Evolutionary conservation across 2,797 vertebrate genomes (phyloP), one percentile per base, ranked within the genome.

Genomic region (Pagetopsis macropterus): DNA sequence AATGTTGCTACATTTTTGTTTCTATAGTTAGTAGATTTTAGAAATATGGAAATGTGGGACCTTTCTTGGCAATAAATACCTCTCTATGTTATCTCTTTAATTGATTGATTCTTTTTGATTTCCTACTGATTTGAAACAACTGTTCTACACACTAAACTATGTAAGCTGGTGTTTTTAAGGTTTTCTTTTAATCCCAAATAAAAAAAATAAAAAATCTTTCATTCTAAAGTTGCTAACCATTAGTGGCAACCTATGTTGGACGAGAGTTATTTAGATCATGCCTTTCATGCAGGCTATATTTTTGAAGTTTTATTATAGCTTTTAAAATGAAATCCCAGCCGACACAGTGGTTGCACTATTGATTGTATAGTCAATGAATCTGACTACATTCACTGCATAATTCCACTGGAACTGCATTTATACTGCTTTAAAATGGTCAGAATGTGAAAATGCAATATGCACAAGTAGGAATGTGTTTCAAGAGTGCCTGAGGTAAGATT

Each of bases 401-500:
- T 63, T 64, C 17, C 37, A 64, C 33, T 23, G 52, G 40, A 68
- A 33, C 44, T 62, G 48, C 50, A 59, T 70, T 69, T 63, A 44
- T 41, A 16, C 43, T 52, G 9, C 16, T 72, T 78, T 77, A 50
- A 79, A 76, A 56, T 37, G 17, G 31, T 50, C 60, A 21, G 40
- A 73, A 73, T 76, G 58, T 58, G 50, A 69, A 60, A 40, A 79
- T 66, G 46, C 27, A 72, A 48, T 73, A 65, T 54, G 61, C 51
- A 70, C 60, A 50, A 75, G 70, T 10, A 27, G 41, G 44, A 48
- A 48, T 75, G 57, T 71, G 79, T 72, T 79, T 82, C 45, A 76
- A 65, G 23, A 71, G 59, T 44, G 59, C 66, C 65, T 57, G 63
- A 74, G 62, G 75, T 79, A 67, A 81, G 65, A 84, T 83, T 72